A percentile compares a stretch with the other conserved stretches of the same genome.
These are phyloP conservation scores for Pheosia tremula DNA, from an alignment of 2,888 invertebrate genomes.

Conservation along the genomic window DNA sequence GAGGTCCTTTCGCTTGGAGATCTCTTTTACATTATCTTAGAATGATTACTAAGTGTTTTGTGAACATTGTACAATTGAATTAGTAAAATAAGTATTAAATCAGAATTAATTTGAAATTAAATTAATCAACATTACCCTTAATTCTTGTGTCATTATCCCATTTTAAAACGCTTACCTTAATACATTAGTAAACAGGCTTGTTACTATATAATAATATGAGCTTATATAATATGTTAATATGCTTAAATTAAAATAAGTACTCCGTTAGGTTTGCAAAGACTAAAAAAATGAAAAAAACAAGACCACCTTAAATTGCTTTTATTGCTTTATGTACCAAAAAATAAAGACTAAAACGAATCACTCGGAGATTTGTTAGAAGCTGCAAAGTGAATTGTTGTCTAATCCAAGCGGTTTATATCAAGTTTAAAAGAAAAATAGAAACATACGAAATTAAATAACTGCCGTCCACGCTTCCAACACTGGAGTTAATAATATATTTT, in stretches of 20 bases:
- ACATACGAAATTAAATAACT: constrained; percentile 27
- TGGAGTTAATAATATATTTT: too few species aligned
- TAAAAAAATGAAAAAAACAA: background rate
- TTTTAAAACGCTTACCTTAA: too few species aligned
- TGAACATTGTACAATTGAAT: too few species aligned
- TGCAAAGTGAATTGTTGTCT: constrained; percentile 26
- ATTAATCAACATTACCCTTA: too few species aligned
- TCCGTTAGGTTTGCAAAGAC: too few species aligned
- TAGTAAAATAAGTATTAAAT: too few species aligned
- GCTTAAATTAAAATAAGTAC: too few species aligned
- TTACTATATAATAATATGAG: too few species aligned
- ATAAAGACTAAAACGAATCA: constrained; percentile 27
- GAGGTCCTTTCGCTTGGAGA: constrained; percentile 21
- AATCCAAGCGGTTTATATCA: constrained; percentile 30
- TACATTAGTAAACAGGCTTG: too few species aligned
- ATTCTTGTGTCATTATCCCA: too few species aligned
- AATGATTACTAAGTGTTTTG: background rate
- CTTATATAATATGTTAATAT: too few species aligned
- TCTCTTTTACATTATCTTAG: constrained; percentile 9
- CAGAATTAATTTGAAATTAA: too few species aligned
- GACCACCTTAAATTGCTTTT: background rate
- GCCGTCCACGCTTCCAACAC: background rate
- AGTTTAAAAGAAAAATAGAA: constrained; percentile 23
- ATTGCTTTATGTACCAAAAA: background rate
- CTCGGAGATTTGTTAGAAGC: constrained; percentile 18